These are phyloP conservation scores for Monodelphis domestica DNA, from an alignment of 2,797 vertebrate genomes.

Conservation along the genomic window DNA sequence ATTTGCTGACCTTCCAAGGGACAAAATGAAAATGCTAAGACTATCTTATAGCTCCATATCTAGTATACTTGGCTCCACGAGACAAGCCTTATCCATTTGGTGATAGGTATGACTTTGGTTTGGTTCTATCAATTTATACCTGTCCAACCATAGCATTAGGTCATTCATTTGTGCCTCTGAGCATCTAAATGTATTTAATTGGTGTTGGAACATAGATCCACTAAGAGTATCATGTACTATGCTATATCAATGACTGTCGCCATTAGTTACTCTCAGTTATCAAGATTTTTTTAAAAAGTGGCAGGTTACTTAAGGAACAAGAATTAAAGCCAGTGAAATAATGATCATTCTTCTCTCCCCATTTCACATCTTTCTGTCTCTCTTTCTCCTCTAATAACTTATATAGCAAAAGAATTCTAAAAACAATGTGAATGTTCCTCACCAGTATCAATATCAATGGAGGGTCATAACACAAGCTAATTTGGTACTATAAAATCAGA, in stretches of 20 bases:
- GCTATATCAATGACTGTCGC: slow-evolving; percentile 26
- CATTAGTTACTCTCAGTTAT: slow-evolving; percentile 43
- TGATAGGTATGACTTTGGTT: not conserved
- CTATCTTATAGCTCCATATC: no score
- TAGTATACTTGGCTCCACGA: not conserved
- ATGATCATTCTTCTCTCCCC: no score
- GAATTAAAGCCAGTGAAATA: slow-evolving; percentile 41
- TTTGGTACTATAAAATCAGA: slow-evolving; percentile 56
- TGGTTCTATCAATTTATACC: not conserved
- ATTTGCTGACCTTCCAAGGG: not conserved
- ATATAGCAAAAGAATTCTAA: slow-evolving; percentile 46
- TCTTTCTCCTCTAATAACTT: slow-evolving; percentile 7
- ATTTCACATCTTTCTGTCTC: not conserved
- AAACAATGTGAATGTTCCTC: slow-evolving; percentile 33
- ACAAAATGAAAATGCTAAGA: not conserved
- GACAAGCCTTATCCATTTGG: not conserved
- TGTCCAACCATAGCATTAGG: slow-evolving; percentile 1
- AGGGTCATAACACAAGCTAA: slow-evolving; percentile 34
- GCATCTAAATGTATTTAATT: not conserved
- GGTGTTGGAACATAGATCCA: not conserved
- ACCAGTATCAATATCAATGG: slow-evolving; percentile 46
- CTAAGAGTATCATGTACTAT: not conserved
- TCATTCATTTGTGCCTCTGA: not conserved
- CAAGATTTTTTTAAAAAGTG: not conserved
- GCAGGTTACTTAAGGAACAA: slow-evolving; percentile 20